Evolutionary conservation across 2,113 vertebrate genomes (phyloP).

Genomic region (Acrocephalus arundinaceus): DNA sequence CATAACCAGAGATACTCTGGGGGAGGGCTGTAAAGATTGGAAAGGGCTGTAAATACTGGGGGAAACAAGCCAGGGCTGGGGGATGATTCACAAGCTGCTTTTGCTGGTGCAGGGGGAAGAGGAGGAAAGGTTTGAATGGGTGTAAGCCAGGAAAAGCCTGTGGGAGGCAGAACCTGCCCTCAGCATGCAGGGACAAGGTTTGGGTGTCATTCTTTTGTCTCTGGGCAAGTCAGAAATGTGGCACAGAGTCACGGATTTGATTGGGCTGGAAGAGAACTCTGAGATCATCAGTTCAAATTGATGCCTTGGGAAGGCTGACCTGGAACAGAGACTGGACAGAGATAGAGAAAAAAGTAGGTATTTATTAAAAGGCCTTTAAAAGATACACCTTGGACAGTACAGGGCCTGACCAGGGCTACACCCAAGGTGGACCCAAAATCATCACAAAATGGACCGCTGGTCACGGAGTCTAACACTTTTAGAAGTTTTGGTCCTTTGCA

Average conservation of each 20-base stretch:
- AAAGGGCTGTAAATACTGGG: neutral
- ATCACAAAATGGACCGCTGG: neutral
- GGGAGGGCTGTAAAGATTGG: neutral
- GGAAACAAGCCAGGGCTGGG: neutral
- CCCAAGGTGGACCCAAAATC: fast-evolving
- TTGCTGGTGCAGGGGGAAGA: neutral
- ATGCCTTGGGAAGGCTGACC: neutral
- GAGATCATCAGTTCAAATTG: neutral
- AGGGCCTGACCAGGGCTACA: neutral
- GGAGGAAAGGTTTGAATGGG: neutral
- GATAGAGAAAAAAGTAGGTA: neutral
- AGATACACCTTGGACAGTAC: neutral
- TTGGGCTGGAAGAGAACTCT: neutral
- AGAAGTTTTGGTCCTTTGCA: neutral
- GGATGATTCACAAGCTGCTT: neutral
- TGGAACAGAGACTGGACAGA: neutral
- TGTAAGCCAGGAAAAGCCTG: neutral
- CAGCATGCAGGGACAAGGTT: neutral
- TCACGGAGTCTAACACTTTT: neutral
- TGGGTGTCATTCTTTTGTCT: neutral
- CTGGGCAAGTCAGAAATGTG: neutral
- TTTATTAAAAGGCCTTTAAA: neutral
- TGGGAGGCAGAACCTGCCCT: too few species aligned
- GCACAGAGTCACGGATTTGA: fast-evolving
- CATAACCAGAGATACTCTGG: neutral